A percentile compares a stretch with the other conserved stretches of the same genome.
These are phyloP conservation scores for Aphidius colemani DNA, from an alignment of 2,888 invertebrate species.

Conservation along the genomic window DNA sequence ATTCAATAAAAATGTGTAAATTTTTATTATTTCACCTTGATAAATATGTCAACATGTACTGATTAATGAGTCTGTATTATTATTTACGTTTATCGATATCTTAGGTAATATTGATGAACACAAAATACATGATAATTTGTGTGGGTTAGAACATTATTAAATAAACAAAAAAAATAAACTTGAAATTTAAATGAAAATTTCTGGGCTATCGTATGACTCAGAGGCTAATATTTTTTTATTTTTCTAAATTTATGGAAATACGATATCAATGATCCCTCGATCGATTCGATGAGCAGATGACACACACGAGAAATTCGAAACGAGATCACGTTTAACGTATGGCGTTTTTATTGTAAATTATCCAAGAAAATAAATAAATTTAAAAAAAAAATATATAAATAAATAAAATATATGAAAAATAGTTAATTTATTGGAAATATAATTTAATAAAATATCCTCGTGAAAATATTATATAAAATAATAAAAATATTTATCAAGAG, in stretches of 20 bases:
- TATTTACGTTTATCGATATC: constrained; percentile 28
- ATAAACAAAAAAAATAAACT: constrained; percentile 3
- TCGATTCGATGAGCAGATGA: constrained; percentile 38
- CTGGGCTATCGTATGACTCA: constrained; percentile 7
- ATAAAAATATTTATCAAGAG: not conserved
- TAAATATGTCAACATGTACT: constrained; percentile 28
- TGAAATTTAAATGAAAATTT: constrained; percentile 1
- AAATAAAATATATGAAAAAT: not conserved
- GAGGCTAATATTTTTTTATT: constrained; percentile 4
- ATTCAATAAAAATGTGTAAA: not conserved
- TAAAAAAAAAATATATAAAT: constrained; percentile 2
- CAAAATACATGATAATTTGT: not conserved
- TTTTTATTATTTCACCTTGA: constrained; percentile 25
- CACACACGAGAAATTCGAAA: constrained; percentile 41
- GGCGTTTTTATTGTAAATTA: constrained; percentile 25
- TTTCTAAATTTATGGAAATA: not conserved
- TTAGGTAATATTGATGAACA: constrained; percentile 18
- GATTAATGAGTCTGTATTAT: constrained; percentile 38
- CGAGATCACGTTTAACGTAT: constrained; percentile 30
- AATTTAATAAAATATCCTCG: not conserved
- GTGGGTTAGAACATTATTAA: constrained; percentile 8
- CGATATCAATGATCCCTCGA: constrained; percentile 36
- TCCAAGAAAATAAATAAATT: constrained; percentile 14
- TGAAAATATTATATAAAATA: not conserved
- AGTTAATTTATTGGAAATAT: not conserved